Evolutionary conservation across 2,888 invertebrate genomes (phyloP), one percentile per base, ranked within the genome.

Genomic region (Melipona bicolor): DNA sequence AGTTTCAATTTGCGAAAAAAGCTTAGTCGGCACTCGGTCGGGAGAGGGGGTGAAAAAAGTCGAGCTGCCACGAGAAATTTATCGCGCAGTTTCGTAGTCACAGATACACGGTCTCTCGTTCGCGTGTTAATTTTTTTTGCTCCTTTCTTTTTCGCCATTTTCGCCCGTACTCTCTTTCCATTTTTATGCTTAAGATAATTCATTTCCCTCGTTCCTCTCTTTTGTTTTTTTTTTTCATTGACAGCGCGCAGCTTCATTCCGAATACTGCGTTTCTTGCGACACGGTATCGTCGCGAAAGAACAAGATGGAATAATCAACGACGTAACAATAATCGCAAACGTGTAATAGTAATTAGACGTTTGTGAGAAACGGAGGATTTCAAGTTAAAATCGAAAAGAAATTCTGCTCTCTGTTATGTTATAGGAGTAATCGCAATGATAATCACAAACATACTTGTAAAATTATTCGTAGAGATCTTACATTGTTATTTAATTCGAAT

Each of bases 1-100:
- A 84, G 84, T 84, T 83, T 83, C 84, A 84, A 84, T 84, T 84
- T 84, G 73, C 65, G 84, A 73, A 73, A 83, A 83, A 83, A 76
- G 79, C 84, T 83, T 83, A 79, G 59, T 71, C 74, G 75, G 76
- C 78, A n/a, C 9, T 43, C 43, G 43, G 43, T n/a, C 6, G 21
- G 21, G 6, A 21, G 43, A 43, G 43, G 1, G 36, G 0, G 36
- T 0, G 36, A 49, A 56, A 77, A 83, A 79, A 73, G 72, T 79
- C 49, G 24, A 15, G 50, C 65, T 69, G 65, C 72, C 84, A 69
- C 69, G 76, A 67, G 73, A 83, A 79, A 84, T 79, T 84, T 83
- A 84, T 83, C 59, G 79, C 27, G 9, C 76, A 50, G 73, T 73
- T 70, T 36, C 70, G 15, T 69, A 74, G 59, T 54, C 59, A 71